Conservation (phyloP, 2,888 invertebrate genomes). For the Noctua janthina region DNA sequence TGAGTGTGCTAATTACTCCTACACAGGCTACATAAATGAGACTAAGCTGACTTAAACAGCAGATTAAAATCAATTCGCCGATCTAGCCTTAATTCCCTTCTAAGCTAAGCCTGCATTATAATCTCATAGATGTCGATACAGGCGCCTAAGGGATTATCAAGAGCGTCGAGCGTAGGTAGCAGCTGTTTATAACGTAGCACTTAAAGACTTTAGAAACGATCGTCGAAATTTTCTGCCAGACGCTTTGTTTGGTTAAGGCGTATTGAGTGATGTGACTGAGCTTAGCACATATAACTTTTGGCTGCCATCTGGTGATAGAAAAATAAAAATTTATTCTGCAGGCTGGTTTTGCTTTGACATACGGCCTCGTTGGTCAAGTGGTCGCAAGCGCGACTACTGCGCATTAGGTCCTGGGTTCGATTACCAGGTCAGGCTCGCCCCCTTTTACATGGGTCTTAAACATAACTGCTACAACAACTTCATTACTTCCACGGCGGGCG, state of each 20-base stretch:
- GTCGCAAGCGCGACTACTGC: too few species aligned
- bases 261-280: slow-evolving; percentile 35
- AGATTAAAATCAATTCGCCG: slow-evolving; percentile 29
- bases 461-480: too few species aligned
- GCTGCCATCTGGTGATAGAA: not conserved
- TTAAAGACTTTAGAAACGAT: slow-evolving; percentile 44
- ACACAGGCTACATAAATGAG: not conserved
- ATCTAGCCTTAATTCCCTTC: slow-evolving; percentile 33
- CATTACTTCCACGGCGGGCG: too few species aligned
- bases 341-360: not conserved
- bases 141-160: slow-evolving; percentile 39
- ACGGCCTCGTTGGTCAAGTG: too few species aligned
- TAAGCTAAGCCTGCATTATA: slow-evolving; percentile 22
- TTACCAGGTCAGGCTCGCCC: too few species aligned
- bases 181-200: slow-evolving; percentile 48
- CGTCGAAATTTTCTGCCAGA: slow-evolving; percentile 32
- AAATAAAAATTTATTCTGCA: not conserved
- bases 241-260: slow-evolving; percentile 36
- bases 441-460: too few species aligned
- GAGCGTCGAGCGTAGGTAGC: slow-evolving; percentile 27
- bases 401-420: too few species aligned
- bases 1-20: not conserved
- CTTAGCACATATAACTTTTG: not conserved
- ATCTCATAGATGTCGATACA: slow-evolving; percentile 47
- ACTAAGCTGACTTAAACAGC: not conserved